Evolutionary conservation across 2,797 vertebrate genomes (phyloP).

Genomic region (Chaenodraco wilsoni): DNA sequence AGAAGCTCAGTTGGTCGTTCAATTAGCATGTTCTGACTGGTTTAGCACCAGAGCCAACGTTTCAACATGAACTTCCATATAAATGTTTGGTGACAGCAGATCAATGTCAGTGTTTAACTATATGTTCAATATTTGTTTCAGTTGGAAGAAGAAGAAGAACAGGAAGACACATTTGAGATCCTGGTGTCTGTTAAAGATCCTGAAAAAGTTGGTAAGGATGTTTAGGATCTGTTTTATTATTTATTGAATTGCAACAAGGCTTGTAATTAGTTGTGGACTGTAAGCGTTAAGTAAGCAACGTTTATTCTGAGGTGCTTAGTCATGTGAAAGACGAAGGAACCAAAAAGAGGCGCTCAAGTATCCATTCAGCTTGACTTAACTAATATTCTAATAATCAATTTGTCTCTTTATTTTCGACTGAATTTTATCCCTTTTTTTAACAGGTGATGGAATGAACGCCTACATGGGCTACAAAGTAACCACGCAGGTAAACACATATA

Average conservation of each 20-base stretch:
- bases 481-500: constrained; percentile 88
- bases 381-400: neutral
- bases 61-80: neutral
- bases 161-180: constrained; percentile 92
- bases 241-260: neutral
- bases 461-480: constrained; percentile 97
- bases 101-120: neutral
- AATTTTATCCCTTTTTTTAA: neutral
- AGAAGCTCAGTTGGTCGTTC: neutral
- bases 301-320: neutral
- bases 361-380: neutral
- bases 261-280: neutral
- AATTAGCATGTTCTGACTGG: neutral
- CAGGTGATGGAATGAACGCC: constrained; percentile 98
- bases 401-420: neutral
- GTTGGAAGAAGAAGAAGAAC: constrained; percentile 88
- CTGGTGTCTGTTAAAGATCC: constrained; percentile 92
- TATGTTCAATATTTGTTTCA: constrained; percentile 65
- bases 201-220: constrained; percentile 94
- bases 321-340: neutral
- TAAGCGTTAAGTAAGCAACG: neutral
- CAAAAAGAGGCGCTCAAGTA: neutral
- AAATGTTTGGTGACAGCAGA: neutral
- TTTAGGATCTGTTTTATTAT: neutral
- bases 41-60: neutral